Conservation (phyloP, 2,797 vertebrate species). For the Pelobates cultripes region DNA sequence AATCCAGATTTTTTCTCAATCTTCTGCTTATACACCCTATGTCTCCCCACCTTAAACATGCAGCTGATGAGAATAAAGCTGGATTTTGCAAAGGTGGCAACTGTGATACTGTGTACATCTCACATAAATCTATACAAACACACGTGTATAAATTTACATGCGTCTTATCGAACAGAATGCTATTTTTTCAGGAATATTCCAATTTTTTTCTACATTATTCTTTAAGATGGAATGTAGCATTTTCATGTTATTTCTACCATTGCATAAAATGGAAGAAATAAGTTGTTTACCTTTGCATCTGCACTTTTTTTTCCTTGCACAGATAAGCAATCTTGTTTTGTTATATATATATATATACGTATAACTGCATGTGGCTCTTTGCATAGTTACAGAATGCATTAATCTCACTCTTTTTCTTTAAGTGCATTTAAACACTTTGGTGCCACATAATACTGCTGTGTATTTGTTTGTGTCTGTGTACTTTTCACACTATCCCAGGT, state of each 20-base stretch:
- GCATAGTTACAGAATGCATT: slow-evolving; percentile 40
- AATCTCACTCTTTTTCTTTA: slow-evolving; percentile 7
- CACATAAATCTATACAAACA: slow-evolving; percentile 22
- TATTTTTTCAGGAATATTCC: slow-evolving; percentile 49
- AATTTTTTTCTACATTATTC: slow-evolving; percentile 46
- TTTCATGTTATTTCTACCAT: slow-evolving; percentile 54
- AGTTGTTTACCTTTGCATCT: slow-evolving; percentile 2
- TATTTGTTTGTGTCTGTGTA: slow-evolving; percentile 5
- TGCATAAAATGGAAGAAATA: slow-evolving; percentile 25
- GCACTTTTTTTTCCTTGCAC: slow-evolving; percentile 51
- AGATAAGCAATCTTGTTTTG: slow-evolving; percentile 40
- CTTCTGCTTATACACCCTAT: slow-evolving; percentile 10
- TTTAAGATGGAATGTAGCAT: slow-evolving; percentile 74
- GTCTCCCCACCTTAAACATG: neutral
- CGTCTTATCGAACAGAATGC: slow-evolving; percentile 39
- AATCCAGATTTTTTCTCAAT: neutral
- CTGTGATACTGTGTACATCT: slow-evolving; percentile 37
- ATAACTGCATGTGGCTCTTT: slow-evolving; percentile 51
- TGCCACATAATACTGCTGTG: slow-evolving; percentile 16
- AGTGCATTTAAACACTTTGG: slow-evolving; percentile 31
- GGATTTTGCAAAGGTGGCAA: slow-evolving; percentile 22
- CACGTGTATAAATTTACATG: slow-evolving; percentile 27
- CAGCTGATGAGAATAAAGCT: slow-evolving; percentile 14
- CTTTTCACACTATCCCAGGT: neutral
- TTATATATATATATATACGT: slow-evolving; percentile 15